Base-by-base conservation (phyloP, 2,888 invertebrate genomes). In the Callyntrura guangdongensis region DNA sequence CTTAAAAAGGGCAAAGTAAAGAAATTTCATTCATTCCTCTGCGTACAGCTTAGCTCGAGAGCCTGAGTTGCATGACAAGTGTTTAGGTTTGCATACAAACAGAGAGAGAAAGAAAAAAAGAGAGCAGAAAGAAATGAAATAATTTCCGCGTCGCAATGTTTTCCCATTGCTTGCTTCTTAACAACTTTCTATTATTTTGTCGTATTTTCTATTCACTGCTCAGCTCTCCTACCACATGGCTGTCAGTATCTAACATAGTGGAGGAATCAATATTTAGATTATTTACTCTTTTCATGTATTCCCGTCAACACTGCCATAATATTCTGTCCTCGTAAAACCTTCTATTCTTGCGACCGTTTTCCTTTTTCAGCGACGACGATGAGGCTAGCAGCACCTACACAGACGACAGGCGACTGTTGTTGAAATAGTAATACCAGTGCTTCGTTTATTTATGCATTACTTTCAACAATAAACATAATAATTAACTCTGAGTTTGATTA, bases 241-340 rank as follows among this genome's bases (percentile, higher is more conserved):
- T 22, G 20, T 49, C 22, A 49, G 49, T 69, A 22, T 36, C 36
- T 36, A 36, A 1, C n/a, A 9, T 12, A 20, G 74, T 22, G 74
- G 27, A 74, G 74, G 27, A 74, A 74, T 74, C 74, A 74, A 74
- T 74, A 74, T 74, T 47, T 49, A 74, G 22, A 74, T 49, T 74
- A 74, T 74, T 47, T 49, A 74, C 49, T 14, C 47, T 74, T 67
- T 67, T 67, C 67, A 49, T 45, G 36, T 36, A 72, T 72, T 72
- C 72, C 45, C n/a, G 72, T 47, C 45, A 72, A 72, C 17, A 72
- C 67, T 36, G 6, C 36, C 25, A 27, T 61, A 61, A 61, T 61
- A 67, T 36, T 36, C 36, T 11, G 36, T 27, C 27, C 47, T 3
- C 6, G 9, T 17, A 47, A 47, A 74, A 11, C 47, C 6, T 36